Evolutionary conservation across 2,113 vertebrate genomes (phyloP), one percentile per base, ranked within the genome.

Genomic region (Rostratula benghalensis): DNA sequence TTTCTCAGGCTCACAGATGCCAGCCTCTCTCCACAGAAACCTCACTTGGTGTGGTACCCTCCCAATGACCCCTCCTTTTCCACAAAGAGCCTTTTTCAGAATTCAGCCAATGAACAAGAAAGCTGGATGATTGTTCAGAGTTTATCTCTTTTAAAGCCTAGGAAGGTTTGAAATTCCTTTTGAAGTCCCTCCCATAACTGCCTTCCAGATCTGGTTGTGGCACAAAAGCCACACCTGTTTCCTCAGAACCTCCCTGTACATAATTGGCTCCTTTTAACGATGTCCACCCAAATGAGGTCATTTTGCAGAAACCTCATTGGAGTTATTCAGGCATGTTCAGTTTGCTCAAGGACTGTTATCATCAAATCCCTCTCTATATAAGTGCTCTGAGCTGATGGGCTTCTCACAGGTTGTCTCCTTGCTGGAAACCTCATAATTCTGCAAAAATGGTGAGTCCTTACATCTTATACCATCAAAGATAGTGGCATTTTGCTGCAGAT

Each of bases 371-470:
- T 84, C 60, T 91, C 31, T 91, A 91, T 94, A 95, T 94, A 96
- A 94, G 20, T 41, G 77, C 37, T 54, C 46, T 11, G 27, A 73
- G 51, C 77, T 41, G 8, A 77, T 46, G 7, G 67, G 8, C 35
- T 90, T 69, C 37, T 19, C 78, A 64, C 9, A 60, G 48, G 6
- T 35, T 18, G 7, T 57, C 43, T 73, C 22, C 59, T 79, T 59
- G 39, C 53, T 68, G 43, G 27, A 80, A 88, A 30, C 33, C 43
- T 91, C 60, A 31, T 63, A 90, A 83, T 88, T 70, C 88, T 94
- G 56, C 56, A 68, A 92, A n/a, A 90, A 96, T 97, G 95, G 95
- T 97, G 61, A 97, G 95, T 97, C 39, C 33, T 89, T 89, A 39
- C 5, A 31, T 57, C 30, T 93, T 68, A 22, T 13, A 33, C 25